A percentile compares a stretch with the other conserved stretches of the same genome.
Conservation (phyloP, 2,888 invertebrate genomes). For the Sipunculus nudus region DNA sequence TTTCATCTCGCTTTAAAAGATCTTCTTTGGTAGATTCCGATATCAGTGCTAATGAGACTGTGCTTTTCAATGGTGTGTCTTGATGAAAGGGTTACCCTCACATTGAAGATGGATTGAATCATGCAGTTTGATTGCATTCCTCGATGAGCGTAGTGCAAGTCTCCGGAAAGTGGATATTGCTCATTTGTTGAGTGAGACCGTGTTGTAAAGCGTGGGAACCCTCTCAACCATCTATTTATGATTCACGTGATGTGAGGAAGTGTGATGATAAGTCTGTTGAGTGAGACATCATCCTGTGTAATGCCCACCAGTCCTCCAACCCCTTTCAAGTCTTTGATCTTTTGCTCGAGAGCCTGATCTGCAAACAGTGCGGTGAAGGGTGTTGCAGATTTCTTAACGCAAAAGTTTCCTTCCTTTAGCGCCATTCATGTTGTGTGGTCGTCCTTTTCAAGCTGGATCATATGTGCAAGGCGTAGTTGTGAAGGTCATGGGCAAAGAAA, state of each 20-base stretch:
- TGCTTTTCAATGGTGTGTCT: constrained; percentile 2
- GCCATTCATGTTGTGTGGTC: constrained; percentile 18
- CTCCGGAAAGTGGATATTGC: constrained; percentile 11
- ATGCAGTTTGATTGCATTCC: background rate
- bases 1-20: constrained; percentile 2
- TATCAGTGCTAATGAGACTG: constrained; percentile 6
- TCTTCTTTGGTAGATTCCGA: constrained; percentile 5
- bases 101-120: background rate
- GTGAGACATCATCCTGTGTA: constrained; percentile 8
- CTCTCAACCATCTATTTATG: too few species aligned
- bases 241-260: constrained; percentile 16
- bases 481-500: constrained; percentile 23
- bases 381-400: constrained; percentile 18
- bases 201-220: too few species aligned
- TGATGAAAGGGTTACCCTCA: constrained; percentile 10
- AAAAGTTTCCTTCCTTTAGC: constrained; percentile 21
- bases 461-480: constrained; percentile 22
- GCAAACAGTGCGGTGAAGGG: constrained; percentile 23
- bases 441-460: constrained; percentile 15
- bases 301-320: constrained; percentile 21
- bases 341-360: constrained; percentile 20
- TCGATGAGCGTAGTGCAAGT: background rate
- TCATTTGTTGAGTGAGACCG: too few species aligned
- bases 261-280: constrained; percentile 17
- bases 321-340: constrained; percentile 16